These are phyloP conservation scores for Ammodytes dubius DNA, from an alignment of 2,113 vertebrate genomes.

Conservation along the genomic window DNA sequence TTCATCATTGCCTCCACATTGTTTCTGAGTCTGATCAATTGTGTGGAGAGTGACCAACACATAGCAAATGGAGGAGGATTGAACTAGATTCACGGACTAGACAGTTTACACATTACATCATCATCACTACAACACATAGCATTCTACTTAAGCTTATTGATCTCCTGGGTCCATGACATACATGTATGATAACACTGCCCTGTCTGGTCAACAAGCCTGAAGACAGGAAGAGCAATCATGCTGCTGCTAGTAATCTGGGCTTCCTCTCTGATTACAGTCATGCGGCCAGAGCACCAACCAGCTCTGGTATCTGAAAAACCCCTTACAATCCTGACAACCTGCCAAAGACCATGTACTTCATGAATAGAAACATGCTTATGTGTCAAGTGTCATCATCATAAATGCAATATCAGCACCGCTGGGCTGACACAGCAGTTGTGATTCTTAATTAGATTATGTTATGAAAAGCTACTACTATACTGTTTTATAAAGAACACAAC, in stretches of 20 bases:
- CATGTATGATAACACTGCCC: constrained; percentile 22
- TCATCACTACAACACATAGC: constrained; percentile 35
- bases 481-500: neutral
- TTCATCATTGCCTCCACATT: constrained; percentile 54
- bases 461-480: neutral
- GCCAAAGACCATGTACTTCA: constrained; percentile 8
- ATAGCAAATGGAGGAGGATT: constrained; percentile 48
- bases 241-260: constrained; percentile 28
- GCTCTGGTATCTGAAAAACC: constrained; percentile 42
- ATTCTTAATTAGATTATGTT: neutral
- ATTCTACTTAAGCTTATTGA: constrained; percentile 51
- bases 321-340: constrained; percentile 32
- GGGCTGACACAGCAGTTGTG: neutral
- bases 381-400: neutral
- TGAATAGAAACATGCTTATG: constrained; percentile 15
- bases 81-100: constrained; percentile 43
- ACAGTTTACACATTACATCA: constrained; percentile 45
- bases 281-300: constrained; percentile 42
- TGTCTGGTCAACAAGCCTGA: neutral
- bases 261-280: constrained; percentile 43
- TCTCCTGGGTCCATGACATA: constrained; percentile 35
- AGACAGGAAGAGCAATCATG: constrained; percentile 36
- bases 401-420: constrained; percentile 15
- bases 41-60: constrained; percentile 43
- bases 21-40: constrained; percentile 46